Base-by-base conservation (phyloP, 64 coral and sea anemone genomes). In the Montipora efflorescens region DNA sequence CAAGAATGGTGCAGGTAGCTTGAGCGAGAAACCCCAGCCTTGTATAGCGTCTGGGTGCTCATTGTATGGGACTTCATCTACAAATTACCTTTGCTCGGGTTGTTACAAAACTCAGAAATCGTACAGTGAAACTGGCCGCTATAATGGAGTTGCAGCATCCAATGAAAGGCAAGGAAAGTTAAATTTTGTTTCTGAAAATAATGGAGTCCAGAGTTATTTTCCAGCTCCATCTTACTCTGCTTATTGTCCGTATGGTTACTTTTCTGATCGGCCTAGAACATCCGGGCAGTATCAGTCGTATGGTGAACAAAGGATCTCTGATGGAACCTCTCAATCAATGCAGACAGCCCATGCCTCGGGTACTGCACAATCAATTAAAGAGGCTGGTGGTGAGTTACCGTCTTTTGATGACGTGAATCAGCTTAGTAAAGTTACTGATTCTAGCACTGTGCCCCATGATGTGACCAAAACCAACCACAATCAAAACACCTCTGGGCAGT, bases 41-140 rank as follows among this genome's bases (percentile, higher is more conserved):
- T 99, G 98, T 79, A 84, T 94, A 45, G 90, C 75, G 2, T 83
- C 79, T 5, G 98, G 98, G 8, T 99, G 98, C 59, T 89, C 90
- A 47, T 19, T 99, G 15, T 99, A 94, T 77, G 98, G 98, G 3
- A 96, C 88, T 4, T 93, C 90, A 13, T 90, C 78, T 18, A 99
- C 95, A 16, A 99, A 94, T 68, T 99, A 99, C 77, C 83, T 99
- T 2, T 99, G 98, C 76, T 95, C 92, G 9, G 86, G 95, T 7
- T 99, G 98, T 46, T 94, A 80, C 67, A 91, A 96, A 51, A 90
- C 80, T 49, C 98, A 99, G 78, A 99, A 94, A 89, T 92, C 79
- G 58, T 90, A 91, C 62, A 90, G 85, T 69, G 87, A 89, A 62
- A 79, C 89, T 14, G 92, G 84, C 5, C 12, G 67, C 48, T 93